A percentile compares a stretch with the other conserved stretches of the same genome.
Conservation (phyloP, 2,797 vertebrate genomes). For the Bradypodion pumilum region DNA sequence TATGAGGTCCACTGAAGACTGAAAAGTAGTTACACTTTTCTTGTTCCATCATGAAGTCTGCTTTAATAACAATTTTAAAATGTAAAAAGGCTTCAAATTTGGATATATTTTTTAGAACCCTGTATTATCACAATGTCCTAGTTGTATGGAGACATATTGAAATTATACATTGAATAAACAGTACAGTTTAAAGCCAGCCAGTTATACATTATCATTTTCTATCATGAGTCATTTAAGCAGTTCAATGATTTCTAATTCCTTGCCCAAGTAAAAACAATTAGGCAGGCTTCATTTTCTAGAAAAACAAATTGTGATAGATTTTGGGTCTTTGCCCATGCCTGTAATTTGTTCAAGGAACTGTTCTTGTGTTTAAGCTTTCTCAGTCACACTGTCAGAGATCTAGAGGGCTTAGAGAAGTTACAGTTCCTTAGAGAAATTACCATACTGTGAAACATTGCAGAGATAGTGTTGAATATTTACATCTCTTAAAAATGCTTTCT, state of each 20-base stretch:
- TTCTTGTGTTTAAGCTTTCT: slow-evolving; percentile 30
- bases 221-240: not conserved
- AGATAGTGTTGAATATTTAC: slow-evolving; percentile 33
- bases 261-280: not conserved
- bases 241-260: not conserved
- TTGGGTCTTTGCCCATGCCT: slow-evolving; percentile 19
- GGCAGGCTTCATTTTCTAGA: not conserved
- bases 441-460: not conserved
- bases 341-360: slow-evolving; percentile 27
- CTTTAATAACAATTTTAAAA: not conserved
- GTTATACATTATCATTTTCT: not conserved
- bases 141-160: not conserved
- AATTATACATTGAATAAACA: not conserved
- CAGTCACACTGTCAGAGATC: slow-evolving; percentile 34
- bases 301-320: slow-evolving; percentile 16
- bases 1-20: not conserved
- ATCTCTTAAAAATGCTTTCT: not conserved
- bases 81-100: too few species aligned
- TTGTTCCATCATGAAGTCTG: not conserved
- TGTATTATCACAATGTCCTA: not conserved
- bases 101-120: too few species aligned
- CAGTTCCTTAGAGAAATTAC: slow-evolving; percentile 25
- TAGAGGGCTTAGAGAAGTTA: slow-evolving; percentile 9
- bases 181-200: not conserved
- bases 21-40: not conserved